phyloP scores from a whole-genome alignment of 2,113 vertebrate species.

The Aleadryas rufinucha region DNA sequence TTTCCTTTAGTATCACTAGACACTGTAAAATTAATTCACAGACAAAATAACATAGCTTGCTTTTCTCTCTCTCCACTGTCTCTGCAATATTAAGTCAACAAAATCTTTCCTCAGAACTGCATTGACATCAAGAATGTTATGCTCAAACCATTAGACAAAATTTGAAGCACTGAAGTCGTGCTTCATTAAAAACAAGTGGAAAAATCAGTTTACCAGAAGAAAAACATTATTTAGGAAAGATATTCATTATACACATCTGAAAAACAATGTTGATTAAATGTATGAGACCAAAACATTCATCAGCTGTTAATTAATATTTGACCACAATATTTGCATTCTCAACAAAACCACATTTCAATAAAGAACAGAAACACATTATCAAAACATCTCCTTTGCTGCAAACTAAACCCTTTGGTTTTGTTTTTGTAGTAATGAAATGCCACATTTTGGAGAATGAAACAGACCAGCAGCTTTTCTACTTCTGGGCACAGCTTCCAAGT shows the following conservation, averaged over 20 bases:
- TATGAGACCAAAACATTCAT: background rate
- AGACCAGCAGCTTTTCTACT: background rate
- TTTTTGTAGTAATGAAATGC: background rate
- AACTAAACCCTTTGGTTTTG: background rate
- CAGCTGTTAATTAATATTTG: slow-evolving; percentile 23
- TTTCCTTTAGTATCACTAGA: background rate
- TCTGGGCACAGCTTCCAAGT: background rate
- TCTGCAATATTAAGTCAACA: slow-evolving; percentile 37
- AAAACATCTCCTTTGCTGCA: background rate
- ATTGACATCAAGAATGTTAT: background rate
- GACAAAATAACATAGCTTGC: background rate
- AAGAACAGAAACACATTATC: background rate
- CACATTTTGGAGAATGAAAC: background rate
- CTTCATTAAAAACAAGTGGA: slow-evolving; percentile 24
- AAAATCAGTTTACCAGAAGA: slow-evolving; percentile 16
- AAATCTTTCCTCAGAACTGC: background rate
- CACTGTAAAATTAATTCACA: background rate
- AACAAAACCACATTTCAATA: background rate
- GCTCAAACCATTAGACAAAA: slow-evolving; percentile 15
- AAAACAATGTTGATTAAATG: background rate
- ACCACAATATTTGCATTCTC: background rate
- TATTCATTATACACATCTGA: background rate
- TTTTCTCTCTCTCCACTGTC: background rate
- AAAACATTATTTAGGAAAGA: slow-evolving; percentile 2
- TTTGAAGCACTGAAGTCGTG: background rate